phyloP scores from a whole-genome alignment of 2,797 vertebrate genomes.

The Aeoliscus strigatus region DNA sequence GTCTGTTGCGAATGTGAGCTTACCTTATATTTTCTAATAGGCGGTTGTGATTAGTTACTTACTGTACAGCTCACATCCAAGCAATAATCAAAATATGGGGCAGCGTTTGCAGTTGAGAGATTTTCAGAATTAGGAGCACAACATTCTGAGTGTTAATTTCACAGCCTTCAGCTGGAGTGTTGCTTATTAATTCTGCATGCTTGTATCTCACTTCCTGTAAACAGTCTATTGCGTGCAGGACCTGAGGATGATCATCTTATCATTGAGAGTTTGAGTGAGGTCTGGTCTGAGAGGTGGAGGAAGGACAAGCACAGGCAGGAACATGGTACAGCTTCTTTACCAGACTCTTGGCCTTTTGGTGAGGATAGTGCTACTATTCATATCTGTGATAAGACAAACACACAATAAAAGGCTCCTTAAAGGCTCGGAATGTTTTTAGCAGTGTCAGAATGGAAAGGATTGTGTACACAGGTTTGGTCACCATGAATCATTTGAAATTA shows the following conservation, averaged over 20 bases:
- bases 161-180: not conserved
- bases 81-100: not conserved
- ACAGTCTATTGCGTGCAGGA: not conserved
- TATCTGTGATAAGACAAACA: too few species aligned
- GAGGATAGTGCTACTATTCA: too few species aligned
- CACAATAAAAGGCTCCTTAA: too few species aligned
- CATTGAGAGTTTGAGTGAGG: too few species aligned
- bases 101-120: not conserved
- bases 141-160: conserved; percentile 1
- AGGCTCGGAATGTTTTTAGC: too few species aligned
- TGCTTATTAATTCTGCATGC: not conserved
- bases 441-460: too few species aligned
- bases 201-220: conserved; percentile 6
- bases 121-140: not conserved
- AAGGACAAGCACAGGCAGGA: too few species aligned
- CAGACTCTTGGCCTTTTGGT: too few species aligned
- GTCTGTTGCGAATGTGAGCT: conserved; percentile 1
- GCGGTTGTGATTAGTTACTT: conserved; percentile 1
- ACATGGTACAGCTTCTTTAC: too few species aligned
- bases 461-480: too few species aligned
- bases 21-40: conserved; percentile 2
- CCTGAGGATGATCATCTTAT: conserved; percentile 1
- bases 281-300: too few species aligned
- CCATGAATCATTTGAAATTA: too few species aligned
- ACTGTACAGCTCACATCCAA: not conserved